Base-by-base conservation (phyloP, 2,888 invertebrate species). In the Pyrrhia umbra region DNA sequence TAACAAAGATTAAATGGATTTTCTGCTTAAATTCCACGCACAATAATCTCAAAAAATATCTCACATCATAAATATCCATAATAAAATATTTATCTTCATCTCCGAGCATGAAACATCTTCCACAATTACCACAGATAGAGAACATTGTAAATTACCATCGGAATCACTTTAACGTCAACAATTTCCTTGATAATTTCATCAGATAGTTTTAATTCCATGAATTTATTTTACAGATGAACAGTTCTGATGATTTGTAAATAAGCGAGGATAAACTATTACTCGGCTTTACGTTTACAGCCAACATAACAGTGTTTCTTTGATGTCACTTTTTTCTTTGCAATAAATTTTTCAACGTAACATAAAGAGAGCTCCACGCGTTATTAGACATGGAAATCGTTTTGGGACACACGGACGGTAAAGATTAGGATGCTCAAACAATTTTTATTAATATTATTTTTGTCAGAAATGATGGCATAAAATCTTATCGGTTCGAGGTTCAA, bases 241-340 rank as follows among this genome's bases (percentile, higher is more conserved):
- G 64, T 71, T 69, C 42, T 64, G 71, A 72, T 80, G 82, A 79
- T 79, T 77, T 81, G 75, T 81, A 79, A 80, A 80, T 81, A 71
- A 65, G 50, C 34, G 51, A 49, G 68, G 68, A 66, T 81, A 71
- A 80, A 77, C 77, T 74, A 81, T 79, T 77, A 76, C 54, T 25
- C 52, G 13, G 21, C 23, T 70, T 64, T 75, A 84, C 81, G 85
- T 89, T 89, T 88, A 90, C 81, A 64, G 85, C 82, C 74, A 85
- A 85, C 85, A 82, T 86, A 82, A 79, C 75, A 71, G 70, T 78
- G 75, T 81, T 88, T 81, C 92, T 93, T 93, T 93, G 92, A 93
- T 92, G 92, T 91, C 90, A 89, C 86, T 91, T 90, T 91, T 90
- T 91, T 90, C 85, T 77, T 83, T 81, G 83, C 88, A 87, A 72